These are phyloP conservation scores for Tethea ocularis DNA, from an alignment of 2,888 invertebrate species.

Conservation along the genomic window DNA sequence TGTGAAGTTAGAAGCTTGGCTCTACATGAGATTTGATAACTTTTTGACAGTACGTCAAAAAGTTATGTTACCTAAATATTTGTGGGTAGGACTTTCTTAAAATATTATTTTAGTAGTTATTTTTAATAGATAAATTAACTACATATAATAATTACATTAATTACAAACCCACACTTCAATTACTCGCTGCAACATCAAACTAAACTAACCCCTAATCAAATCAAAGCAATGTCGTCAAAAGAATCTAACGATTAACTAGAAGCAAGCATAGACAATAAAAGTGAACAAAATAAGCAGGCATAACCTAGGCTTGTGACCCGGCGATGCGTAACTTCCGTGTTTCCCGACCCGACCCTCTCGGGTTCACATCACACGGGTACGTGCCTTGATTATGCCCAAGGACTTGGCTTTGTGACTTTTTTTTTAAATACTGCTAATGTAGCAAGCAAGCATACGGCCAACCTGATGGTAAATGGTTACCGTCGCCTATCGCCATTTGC, in stretches of 20 bases:
- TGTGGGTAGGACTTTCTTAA: too few species aligned
- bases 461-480: too few species aligned
- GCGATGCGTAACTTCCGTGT: constrained; percentile 11
- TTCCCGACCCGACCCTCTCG: constrained; percentile 1
- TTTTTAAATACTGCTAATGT: too few species aligned
- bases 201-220: background rate
- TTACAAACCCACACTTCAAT: background rate
- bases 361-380: constrained; percentile 5
- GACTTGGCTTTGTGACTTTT: too few species aligned
- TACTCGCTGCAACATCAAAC: background rate
- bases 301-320: constrained; percentile 3
- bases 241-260: background rate
- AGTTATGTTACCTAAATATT: too few species aligned
- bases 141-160: background rate
- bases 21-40: too few species aligned
- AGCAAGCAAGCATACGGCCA: too few species aligned
- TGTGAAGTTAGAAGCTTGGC: too few species aligned
- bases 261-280: background rate
- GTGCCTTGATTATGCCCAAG: background rate
- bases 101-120: too few species aligned
- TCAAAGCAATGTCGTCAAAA: background rate
- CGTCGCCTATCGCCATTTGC: too few species aligned
- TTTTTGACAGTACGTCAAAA: too few species aligned
- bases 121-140: too few species aligned
- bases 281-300: background rate